Percentiles rank a stretch among this genome's conserved stretches.
These are phyloP conservation scores for Ramphastos sulfuratus DNA, from an alignment of 2,113 vertebrate species.

Conservation along the genomic window DNA sequence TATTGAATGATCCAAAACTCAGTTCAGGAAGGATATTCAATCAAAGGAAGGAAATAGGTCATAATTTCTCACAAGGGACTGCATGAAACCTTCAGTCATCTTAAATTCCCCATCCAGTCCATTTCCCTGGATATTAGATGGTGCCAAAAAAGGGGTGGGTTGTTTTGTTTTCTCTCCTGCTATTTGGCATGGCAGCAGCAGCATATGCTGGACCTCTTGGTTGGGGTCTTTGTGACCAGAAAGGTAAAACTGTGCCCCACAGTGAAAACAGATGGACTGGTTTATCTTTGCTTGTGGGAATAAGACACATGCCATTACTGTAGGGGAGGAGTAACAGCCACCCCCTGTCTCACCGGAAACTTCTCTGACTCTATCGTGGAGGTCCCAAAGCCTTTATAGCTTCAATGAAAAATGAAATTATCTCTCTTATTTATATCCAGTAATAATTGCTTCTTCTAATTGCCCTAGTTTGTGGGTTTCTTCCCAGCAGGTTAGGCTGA, in stretches of 20 bases:
- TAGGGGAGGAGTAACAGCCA: not conserved
- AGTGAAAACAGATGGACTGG: not conserved
- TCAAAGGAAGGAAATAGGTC: slow-evolving; percentile 62
- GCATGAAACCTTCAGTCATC: slow-evolving; percentile 34
- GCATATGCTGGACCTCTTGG: not conserved
- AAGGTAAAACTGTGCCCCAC: not conserved
- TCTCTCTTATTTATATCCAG: slow-evolving; percentile 43
- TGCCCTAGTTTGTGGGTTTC: slow-evolving; percentile 43
- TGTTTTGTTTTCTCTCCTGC: not conserved
- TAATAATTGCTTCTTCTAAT: slow-evolving; percentile 35
- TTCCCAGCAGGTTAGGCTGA: slow-evolving; percentile 37
- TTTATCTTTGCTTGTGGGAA: not conserved
- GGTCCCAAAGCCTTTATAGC: slow-evolving; percentile 49
- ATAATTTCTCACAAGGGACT: slow-evolving; percentile 52
- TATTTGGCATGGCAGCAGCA: not conserved
- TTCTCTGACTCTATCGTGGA: not conserved
- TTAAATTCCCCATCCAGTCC: not conserved
- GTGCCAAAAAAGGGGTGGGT: not conserved
- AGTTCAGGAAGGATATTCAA: slow-evolving; percentile 56
- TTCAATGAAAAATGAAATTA: slow-evolving; percentile 53
- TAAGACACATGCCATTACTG: not conserved
- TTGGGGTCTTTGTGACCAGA: not conserved
- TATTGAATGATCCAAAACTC: slow-evolving; percentile 52
- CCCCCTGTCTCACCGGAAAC: not conserved
- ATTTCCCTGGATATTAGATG: not conserved